These are phyloP conservation scores for Tupaia tana DNA, from an alignment of 2,113 vertebrate genomes.

Conservation along the genomic window DNA sequence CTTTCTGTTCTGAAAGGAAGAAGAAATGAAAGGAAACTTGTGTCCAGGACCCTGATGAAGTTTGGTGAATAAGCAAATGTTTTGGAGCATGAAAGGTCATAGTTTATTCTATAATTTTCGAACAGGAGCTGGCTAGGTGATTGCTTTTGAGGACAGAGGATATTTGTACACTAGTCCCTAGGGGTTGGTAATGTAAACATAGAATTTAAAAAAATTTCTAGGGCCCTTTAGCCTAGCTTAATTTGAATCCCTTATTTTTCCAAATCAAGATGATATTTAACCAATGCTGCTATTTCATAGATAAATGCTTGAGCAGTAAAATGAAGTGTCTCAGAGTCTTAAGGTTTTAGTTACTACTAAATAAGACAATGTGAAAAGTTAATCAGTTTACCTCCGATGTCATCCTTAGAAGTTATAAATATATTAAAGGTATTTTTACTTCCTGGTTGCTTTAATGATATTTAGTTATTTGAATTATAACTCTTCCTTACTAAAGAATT, in stretches of 20 bases:
- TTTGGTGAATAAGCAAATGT: not conserved
- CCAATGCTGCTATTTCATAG: not conserved
- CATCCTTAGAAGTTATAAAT: not conserved
- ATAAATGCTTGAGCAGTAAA: not conserved
- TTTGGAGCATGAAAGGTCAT: not conserved
- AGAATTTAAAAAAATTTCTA: not conserved
- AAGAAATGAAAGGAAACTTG: not conserved
- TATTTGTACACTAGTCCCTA: not conserved
- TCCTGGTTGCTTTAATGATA: not conserved
- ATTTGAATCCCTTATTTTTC: not conserved
- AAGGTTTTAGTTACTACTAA: not conserved
- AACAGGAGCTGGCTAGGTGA: not conserved
- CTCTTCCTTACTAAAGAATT: not conserved
- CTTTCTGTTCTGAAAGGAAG: slow-evolving; percentile 36
- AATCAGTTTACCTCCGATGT: not conserved
- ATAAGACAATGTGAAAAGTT: not conserved
- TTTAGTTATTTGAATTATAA: not conserved
- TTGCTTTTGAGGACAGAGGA: not conserved
- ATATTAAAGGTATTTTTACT: not conserved
- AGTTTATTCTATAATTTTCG: slow-evolving; percentile 12
- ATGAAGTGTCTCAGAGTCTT: not conserved
- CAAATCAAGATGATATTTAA: not conserved
- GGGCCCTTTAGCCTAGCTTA: not conserved
- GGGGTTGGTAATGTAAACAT: not conserved
- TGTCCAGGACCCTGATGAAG: not conserved